Conservation (phyloP, 2,113 vertebrate species). For the Crotalus horridus region DNA sequence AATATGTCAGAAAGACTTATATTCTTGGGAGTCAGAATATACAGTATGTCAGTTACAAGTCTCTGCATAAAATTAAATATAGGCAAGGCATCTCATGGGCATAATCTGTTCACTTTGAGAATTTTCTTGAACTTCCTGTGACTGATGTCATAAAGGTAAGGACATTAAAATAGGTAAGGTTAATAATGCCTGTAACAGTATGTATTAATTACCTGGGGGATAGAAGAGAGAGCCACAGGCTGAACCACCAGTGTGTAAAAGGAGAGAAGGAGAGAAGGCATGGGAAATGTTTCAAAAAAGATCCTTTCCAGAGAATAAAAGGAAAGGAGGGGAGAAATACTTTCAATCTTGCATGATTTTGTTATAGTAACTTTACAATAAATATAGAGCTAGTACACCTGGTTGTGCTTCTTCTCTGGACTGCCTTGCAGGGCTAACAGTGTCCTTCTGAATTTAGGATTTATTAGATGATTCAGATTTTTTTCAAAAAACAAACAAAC, state of each 20-base stretch:
- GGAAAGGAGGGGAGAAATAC: not conserved
- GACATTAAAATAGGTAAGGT: not conserved
- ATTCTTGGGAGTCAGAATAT: not conserved
- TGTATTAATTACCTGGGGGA: not conserved
- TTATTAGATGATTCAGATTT: not conserved
- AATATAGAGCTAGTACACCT: not conserved
- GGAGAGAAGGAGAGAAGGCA: not conserved
- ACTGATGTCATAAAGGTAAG: not conserved
- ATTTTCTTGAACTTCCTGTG: not conserved
- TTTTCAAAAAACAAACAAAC: not conserved
- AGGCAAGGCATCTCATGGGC: not conserved
- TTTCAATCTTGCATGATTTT: not conserved
- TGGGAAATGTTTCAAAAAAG: not conserved
- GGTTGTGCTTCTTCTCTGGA: not conserved
- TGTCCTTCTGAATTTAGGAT: not conserved
- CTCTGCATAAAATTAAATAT: not conserved
- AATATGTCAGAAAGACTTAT: not conserved
- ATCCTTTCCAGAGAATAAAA: not conserved
- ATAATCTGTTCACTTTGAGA: not conserved
- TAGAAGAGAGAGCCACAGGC: not conserved
- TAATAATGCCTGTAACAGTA: not conserved
- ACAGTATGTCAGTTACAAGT: not conserved
- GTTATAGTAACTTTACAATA: not conserved
- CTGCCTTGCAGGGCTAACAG: not conserved
- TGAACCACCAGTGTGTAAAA: not conserved